Conservation (phyloP, 1,140 invertebrate genomes). For the Ips nitidus region DNA sequence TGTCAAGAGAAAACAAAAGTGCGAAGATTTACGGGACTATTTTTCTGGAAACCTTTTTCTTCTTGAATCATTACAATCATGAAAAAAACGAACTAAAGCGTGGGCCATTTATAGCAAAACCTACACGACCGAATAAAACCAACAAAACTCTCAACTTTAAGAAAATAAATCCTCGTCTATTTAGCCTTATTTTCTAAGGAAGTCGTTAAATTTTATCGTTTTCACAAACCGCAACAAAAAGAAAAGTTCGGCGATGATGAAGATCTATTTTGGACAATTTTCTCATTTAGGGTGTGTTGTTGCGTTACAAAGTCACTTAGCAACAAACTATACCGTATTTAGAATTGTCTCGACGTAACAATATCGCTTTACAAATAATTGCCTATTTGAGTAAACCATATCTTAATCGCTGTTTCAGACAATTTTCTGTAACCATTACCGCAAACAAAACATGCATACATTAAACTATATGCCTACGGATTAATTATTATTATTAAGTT, state of each 20-base stretch:
- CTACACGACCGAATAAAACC: neutral
- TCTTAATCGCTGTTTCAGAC: too few relatives aligned
- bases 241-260: neutral
- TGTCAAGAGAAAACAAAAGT: neutral
- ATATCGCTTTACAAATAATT: too few relatives aligned
- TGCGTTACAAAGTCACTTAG: too few relatives aligned
- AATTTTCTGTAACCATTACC: too few relatives aligned
- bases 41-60: neutral
- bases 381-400: too few relatives aligned
- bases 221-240: neutral
- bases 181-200: slow-evolving; percentile 4
- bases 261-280: neutral
- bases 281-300: too few relatives aligned
- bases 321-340: too few relatives aligned
- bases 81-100: neutral
- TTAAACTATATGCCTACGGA: too few relatives aligned
- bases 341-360: too few relatives aligned
- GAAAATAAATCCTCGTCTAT: neutral
- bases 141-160: neutral
- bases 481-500: too few relatives aligned
- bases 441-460: too few relatives aligned
- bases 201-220: slow-evolving; percentile 5
- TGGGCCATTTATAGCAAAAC: slow-evolving; percentile 1
- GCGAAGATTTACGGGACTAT: neutral
- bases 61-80: neutral